Percentiles rank a stretch among this genome's conserved stretches.
These are phyloP conservation scores for Amblyjoppa proteus DNA, from an alignment of 2,888 invertebrate species.

Conservation along the genomic window DNA sequence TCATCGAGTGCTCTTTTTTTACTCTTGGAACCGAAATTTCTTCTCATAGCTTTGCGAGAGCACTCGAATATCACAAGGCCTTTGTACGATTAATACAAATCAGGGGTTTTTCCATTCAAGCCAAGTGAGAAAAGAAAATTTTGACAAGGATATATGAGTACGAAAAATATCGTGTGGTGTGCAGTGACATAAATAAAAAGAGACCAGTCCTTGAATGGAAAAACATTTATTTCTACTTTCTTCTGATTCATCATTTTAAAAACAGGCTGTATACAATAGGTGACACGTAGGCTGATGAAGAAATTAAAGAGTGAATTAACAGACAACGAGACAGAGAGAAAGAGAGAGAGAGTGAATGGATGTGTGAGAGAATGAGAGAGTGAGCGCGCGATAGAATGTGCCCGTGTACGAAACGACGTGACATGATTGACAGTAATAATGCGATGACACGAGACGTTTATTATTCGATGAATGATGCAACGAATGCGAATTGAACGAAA, in stretches of 20 bases:
- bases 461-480: constrained; percentile 51
- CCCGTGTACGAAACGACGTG: constrained; percentile 52
- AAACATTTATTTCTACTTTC: constrained; percentile 84
- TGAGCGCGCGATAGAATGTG: constrained; percentile 22
- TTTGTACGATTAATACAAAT: constrained; percentile 27
- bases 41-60: constrained; percentile 23
- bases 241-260: constrained; percentile 75
- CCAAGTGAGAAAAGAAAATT: constrained; percentile 82
- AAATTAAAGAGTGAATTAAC: constrained; percentile 60
- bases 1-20: constrained; percentile 35
- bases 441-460: constrained; percentile 56
- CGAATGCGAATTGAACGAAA: constrained; percentile 39
- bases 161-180: constrained; percentile 78
- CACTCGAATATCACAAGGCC: constrained; percentile 54
- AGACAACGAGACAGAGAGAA: constrained; percentile 29
- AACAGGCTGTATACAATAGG: constrained; percentile 74
- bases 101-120: constrained; percentile 84
- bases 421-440: constrained; percentile 46
- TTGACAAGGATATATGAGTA: constrained; percentile 74
- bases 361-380: constrained; percentile 1
- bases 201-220: constrained; percentile 84
- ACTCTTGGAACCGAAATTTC: not conserved
- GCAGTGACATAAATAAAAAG: constrained; percentile 82
- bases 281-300: constrained; percentile 68
- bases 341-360: constrained; percentile 47